A percentile compares a stretch with the other conserved stretches of the same genome.
Conservation (phyloP, 2,888 invertebrate species). For the Xylota sylvarum region DNA sequence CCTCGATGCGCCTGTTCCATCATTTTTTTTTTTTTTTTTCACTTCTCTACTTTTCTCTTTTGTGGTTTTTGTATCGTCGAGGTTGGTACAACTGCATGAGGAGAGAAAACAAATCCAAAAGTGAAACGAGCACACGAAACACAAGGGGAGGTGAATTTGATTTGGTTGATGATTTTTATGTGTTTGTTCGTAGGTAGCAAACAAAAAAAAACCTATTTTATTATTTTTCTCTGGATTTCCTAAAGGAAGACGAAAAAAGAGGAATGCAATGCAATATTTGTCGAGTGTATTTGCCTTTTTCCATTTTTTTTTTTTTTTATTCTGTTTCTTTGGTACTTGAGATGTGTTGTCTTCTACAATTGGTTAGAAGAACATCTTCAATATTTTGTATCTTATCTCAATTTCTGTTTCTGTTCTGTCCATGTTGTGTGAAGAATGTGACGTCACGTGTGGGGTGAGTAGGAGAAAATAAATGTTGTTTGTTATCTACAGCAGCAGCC, state of each 20-base stretch:
- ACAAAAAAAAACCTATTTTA: conserved; percentile 13
- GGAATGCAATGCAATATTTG: conserved; percentile 41
- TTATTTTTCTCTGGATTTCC: background rate
- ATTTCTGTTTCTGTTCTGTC: conserved; percentile 34
- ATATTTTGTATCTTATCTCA: conserved; percentile 60
- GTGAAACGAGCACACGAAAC: conserved; percentile 11
- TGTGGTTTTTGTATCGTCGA: conserved; percentile 36
- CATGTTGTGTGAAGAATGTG: conserved; percentile 21
- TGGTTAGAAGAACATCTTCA: conserved; percentile 57
- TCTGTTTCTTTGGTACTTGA: conserved; percentile 36
- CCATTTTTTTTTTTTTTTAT: conserved; percentile 19
- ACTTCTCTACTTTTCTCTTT: background rate
- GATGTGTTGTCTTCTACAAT: conserved; percentile 47
- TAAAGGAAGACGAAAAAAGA: conserved; percentile 2
- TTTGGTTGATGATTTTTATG: conserved; percentile 23
- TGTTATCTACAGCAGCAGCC: conserved; percentile 63
- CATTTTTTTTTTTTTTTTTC: background rate
- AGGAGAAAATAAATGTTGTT: conserved; percentile 12
- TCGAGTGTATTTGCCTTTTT: conserved; percentile 21
- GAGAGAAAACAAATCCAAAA: conserved; percentile 10
- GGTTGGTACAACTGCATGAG: conserved; percentile 57
- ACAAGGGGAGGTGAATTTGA: conserved; percentile 36
- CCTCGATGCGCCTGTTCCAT: conserved; percentile 51
- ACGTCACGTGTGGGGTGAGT: conserved; percentile 13
- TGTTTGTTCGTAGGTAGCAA: conserved; percentile 36